Evolutionary conservation across 2,888 invertebrate species (phyloP), one percentile per base, ranked within the genome.

Genomic region (Isoperla grammatica): DNA sequence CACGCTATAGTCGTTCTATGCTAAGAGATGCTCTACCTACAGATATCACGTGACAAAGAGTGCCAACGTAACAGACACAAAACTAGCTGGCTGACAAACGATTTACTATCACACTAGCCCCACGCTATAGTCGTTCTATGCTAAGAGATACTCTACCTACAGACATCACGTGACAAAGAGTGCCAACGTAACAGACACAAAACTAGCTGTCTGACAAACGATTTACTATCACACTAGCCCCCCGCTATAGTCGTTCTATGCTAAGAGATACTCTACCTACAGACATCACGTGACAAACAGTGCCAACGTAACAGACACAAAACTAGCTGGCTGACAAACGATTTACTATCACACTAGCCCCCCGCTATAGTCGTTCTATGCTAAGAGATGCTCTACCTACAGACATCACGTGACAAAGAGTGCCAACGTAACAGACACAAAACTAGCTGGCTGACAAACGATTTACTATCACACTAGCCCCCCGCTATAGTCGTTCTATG

Each of bases 71-170:
- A 35, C 57, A 50, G 53, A 61, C 57, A 57, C 61, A 61, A 57
- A 61, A 57, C 61, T 42, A 42, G 42, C 42, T 42, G 57, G 57
- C 61, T 61, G 61, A 61, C 61, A 61, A 61, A 61, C 61, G 61
- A 40, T 42, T 54, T 45, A 46, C 54, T 45, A 57, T 54, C 61
- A 61, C 61, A 61, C 61, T 54, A 61, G 15, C 55, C 13, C 13
- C 8, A n/a, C 5, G 8, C 5, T 42, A 42, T n/a, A 42, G 13
- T 42, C 13, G 8, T 6, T 6, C 13, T 42, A 42, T 42, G 9
- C 42, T 6, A 42, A 42, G 42, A 42, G 42, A 42, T n/a, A n/a
- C n/a, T n/a, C n/a, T n/a, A n/a, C n/a, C n/a, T n/a, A n/a, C n/a
- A n/a, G n/a, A n/a, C n/a, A n/a, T 57, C 57, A 54, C 61, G 57